A percentile compares a stretch with the other conserved stretches of the same genome.
These are phyloP conservation scores for Drosophila leonis DNA, from an alignment of 2,888 invertebrate genomes.

Conservation along the genomic window DNA sequence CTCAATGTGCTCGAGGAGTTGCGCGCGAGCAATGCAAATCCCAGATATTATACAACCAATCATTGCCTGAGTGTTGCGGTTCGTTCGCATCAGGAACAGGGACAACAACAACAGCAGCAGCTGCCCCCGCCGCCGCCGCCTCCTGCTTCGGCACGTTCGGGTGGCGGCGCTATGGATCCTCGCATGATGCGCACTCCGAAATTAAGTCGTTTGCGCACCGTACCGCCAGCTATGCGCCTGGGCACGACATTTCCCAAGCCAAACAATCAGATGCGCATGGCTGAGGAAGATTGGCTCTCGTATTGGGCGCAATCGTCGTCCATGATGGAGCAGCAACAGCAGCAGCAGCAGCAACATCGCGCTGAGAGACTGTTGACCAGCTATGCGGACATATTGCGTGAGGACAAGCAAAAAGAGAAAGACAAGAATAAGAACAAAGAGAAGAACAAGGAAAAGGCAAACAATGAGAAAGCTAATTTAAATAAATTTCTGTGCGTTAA, in stretches of 20 bases:
- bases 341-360: background rate
- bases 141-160: background rate
- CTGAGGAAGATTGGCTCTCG: conserved; percentile 4
- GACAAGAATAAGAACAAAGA: background rate
- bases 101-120: background rate
- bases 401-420: background rate
- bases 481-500: conserved; percentile 23
- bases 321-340: background rate
- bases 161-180: background rate
- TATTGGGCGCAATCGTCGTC: background rate
- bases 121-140: background rate
- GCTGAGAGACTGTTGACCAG: background rate
- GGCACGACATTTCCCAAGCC: background rate
- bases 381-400: conserved; percentile 12
- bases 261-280: background rate
- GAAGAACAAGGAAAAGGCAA: background rate
- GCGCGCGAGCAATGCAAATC: background rate
- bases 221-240: conserved; percentile 1
- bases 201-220: background rate
- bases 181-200: background rate
- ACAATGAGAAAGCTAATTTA: background rate
- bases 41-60: background rate
- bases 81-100: background rate
- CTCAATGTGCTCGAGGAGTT: conserved; percentile 11
- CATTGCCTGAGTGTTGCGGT: background rate